Conservation (phyloP, 1,140 invertebrate genomes). For the Brachionus paranguensis region DNA sequence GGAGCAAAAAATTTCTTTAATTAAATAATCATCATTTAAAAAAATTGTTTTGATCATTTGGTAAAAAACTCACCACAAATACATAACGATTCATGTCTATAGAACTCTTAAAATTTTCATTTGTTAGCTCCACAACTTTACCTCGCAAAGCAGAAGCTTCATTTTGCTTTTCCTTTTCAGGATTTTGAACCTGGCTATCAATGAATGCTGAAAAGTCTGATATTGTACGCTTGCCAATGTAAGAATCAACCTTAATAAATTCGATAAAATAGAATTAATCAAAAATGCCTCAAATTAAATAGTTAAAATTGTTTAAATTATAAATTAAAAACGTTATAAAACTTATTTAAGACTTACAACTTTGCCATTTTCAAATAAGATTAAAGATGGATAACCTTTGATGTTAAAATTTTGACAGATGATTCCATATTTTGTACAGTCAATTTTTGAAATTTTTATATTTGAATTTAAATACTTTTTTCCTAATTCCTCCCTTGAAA, state of each 20-base stretch:
- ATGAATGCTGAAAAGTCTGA: not conserved
- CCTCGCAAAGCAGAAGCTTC: not conserved
- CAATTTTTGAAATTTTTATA: slow-evolving; percentile 11
- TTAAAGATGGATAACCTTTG: not conserved
- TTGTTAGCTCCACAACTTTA: not conserved
- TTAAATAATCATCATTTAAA: not conserved
- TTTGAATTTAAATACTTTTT: slow-evolving; percentile 25
- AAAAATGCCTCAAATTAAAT: too few relatives aligned
- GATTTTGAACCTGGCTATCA: not conserved
- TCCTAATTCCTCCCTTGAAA: slow-evolving; percentile 12
- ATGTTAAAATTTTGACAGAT: not conserved
- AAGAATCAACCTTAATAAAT: not conserved
- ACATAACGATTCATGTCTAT: not conserved
- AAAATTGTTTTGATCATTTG: not conserved
- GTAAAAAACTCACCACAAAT: not conserved
- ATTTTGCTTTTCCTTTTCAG: not conserved
- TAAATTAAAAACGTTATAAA: not conserved
- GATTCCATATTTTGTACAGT: slow-evolving; percentile 23
- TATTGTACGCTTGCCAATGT: not conserved
- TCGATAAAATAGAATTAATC: not conserved
- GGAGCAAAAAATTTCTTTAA: slow-evolving; percentile 33
- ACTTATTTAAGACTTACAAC: not conserved
- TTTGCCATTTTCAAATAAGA: slow-evolving; percentile 15
- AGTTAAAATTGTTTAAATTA: too few relatives aligned
- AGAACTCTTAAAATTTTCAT: not conserved